Percentiles rank a stretch among this genome's conserved stretches.
Evolutionary conservation across 2,888 invertebrate genomes (phyloP).

Genomic region (Margaritifera margaritifera): DNA sequence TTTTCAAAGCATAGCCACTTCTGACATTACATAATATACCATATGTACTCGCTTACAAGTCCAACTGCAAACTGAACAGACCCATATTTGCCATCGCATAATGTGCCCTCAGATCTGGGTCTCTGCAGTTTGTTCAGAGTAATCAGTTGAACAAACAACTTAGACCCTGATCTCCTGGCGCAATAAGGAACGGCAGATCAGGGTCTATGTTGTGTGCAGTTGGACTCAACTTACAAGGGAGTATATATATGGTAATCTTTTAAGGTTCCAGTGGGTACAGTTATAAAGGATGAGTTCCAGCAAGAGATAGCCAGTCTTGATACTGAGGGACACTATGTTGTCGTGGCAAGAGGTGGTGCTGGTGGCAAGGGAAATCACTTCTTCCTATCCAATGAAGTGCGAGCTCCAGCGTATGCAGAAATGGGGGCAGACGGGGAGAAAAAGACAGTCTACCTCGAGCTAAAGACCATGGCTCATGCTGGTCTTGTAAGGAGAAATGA

Average conservation of each 20-base stretch:
- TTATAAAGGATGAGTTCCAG: conserved; percentile 78
- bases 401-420: conserved; percentile 88
- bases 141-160: too few relatives aligned
- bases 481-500: conserved; percentile 76
- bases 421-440: conserved; percentile 89
- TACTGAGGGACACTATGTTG: conserved; percentile 83
- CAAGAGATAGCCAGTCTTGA: conserved; percentile 81
- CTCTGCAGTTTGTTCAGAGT: too few relatives aligned
- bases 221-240: too few relatives aligned
- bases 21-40: too few relatives aligned
- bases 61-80: too few relatives aligned
- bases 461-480: conserved; percentile 94
- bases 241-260: conserved; percentile 11
- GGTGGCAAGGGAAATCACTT: conserved; percentile 97
- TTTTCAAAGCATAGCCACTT: too few relatives aligned
- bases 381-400: conserved; percentile 86
- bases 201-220: too few relatives aligned
- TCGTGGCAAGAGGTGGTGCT: conserved; percentile 94
- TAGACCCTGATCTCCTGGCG: too few relatives aligned
- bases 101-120: too few relatives aligned
- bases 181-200: too few relatives aligned
- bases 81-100: too few relatives aligned
- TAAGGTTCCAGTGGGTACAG: conserved; percentile 87
- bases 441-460: conserved; percentile 79
- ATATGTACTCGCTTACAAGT: too few relatives aligned